These are phyloP conservation scores for Sylvia atricapilla DNA, from an alignment of 2,113 vertebrate genomes.

Conservation along the genomic window DNA sequence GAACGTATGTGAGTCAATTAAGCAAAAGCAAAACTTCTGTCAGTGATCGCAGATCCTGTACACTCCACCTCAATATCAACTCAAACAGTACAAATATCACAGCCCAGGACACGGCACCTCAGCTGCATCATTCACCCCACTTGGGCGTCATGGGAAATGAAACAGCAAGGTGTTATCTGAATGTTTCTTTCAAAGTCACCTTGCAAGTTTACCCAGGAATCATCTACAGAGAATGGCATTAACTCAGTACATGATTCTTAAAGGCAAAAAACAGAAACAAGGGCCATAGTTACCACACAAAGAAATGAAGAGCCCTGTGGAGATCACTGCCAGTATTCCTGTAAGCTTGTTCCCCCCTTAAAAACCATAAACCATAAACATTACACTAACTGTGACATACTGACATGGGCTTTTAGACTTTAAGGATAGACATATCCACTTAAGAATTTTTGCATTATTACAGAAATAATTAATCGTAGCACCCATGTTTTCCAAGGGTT, in stretches of 20 bases:
- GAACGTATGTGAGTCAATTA: background rate
- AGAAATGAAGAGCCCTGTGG: background rate
- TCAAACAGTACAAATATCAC: background rate
- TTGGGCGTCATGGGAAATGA: background rate
- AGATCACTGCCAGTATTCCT: background rate
- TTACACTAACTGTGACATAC: background rate
- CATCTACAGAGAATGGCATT: background rate
- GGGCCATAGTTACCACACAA: background rate
- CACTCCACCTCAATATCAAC: too few relatives aligned
- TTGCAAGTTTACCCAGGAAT: background rate
- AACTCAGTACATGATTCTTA: background rate
- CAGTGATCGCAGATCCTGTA: background rate
- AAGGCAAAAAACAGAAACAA: background rate
- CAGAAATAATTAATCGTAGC: background rate
- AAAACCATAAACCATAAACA: background rate
- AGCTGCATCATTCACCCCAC: too few relatives aligned
- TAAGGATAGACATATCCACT: background rate
- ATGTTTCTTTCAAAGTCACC: background rate
- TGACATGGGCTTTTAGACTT: background rate
- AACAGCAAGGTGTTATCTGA: background rate
- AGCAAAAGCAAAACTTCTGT: background rate
- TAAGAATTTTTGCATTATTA: background rate
- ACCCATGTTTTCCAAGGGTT: background rate
- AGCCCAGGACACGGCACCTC: fast-evolving
- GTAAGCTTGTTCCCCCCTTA: background rate